Base-by-base conservation (phyloP, 2,113 vertebrate species). In the Albula goreensis region DNA sequence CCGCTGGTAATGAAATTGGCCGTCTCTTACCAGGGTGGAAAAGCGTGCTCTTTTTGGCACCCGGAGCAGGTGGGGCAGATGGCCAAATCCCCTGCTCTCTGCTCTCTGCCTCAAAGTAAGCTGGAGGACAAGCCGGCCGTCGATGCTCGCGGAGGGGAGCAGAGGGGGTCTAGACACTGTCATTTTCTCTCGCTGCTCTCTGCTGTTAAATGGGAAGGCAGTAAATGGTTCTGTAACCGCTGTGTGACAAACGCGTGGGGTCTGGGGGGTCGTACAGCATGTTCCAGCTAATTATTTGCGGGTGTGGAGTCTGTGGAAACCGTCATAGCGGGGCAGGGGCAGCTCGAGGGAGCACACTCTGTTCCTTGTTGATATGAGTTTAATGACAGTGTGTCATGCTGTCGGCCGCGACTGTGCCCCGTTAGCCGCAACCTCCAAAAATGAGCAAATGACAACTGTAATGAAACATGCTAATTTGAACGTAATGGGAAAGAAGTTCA, bases 51-150 rank as follows among this genome's bases (percentile, higher is more conserved):
- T 31, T 31, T 74, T 22, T 31, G 70, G n/a, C n/a, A 10, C 22
- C 70, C n/a, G n/a, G n/a, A 9, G 70, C 70, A 74, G n/a, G 70
- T 74, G 70, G 70, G n/a, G n/a, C 70, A 74, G 70, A 74, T 74
- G 70, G 70, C 70, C 70, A 74, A 74, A 74, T 74, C 70, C 9
- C 70, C n/a, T 74, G 70, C 70, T 74, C 70, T 74, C 4, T 25
- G 22, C 63, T 70, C 63, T 70, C 70, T 22, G n/a, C 70, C 70
- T 10, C 70, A 74, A 25, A 74, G n/a, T n/a, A 74, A 74, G 22
- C n/a, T 10, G n/a, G 70, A 74, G n/a, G 70, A 74, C 10, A 31
- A 31, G n/a, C 22, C 70, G 2, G 70, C 31, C 70, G 70, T 10
- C 22, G 22, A 10, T 7, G 22, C 22, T 22, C 2, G 1, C 70